Evolutionary conservation across 2,113 vertebrate species (phyloP).

Genomic region (Cettia cetti): DNA sequence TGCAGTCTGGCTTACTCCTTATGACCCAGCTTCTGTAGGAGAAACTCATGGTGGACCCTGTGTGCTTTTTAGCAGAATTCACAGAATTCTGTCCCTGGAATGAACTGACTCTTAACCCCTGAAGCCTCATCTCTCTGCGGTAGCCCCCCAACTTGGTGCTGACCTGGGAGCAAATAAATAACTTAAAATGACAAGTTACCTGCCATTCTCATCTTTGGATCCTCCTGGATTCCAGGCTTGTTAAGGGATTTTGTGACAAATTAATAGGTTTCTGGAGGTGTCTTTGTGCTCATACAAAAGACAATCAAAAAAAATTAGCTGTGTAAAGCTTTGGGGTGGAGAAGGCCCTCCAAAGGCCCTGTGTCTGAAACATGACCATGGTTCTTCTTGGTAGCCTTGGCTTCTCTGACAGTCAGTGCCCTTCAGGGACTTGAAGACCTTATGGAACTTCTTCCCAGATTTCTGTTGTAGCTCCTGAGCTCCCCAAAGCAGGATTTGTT

Average conservation of each 20-base stretch:
- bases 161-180: background rate
- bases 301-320: background rate
- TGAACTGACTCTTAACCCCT: background rate
- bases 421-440: background rate
- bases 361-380: accelerated
- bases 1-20: background rate
- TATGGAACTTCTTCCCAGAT: background rate
- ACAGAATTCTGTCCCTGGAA: background rate
- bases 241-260: background rate
- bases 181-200: background rate
- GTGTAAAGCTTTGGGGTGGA: background rate
- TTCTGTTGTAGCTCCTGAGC: background rate
- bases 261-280: background rate
- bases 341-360: too few relatives aligned
- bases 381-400: background rate
- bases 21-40: background rate
- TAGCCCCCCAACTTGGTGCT: background rate
- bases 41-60: background rate
- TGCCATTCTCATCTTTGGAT: background rate
- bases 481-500: background rate
- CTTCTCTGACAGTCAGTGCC: background rate
- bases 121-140: background rate
- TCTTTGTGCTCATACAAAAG: background rate
- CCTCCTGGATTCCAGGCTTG: background rate
- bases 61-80: background rate